These are phyloP conservation scores for Carassius auratus DNA, from an alignment of 2,113 vertebrate genomes.

Conservation along the genomic window DNA sequence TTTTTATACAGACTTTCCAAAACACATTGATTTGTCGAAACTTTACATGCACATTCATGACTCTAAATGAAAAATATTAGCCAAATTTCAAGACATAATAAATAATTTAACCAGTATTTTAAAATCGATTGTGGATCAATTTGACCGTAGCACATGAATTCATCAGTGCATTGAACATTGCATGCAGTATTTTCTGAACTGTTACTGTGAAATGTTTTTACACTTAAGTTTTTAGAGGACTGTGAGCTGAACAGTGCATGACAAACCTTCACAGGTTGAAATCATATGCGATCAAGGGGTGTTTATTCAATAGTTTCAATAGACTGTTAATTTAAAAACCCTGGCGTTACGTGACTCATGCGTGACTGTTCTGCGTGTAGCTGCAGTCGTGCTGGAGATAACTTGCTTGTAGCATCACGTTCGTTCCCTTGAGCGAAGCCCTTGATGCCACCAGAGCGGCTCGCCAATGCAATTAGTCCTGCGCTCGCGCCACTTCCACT, in stretches of 20 bases:
- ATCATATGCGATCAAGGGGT: neutral
- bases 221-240: neutral
- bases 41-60: too few relatives aligned
- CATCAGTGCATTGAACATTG: neutral
- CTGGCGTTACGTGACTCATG: neutral
- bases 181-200: neutral
- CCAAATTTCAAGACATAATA: too few relatives aligned
- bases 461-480: neutral
- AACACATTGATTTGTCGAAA: too few relatives aligned
- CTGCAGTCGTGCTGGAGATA: neutral
- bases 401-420: neutral
- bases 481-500: neutral
- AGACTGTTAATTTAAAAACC: neutral
- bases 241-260: neutral
- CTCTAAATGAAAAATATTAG: too few relatives aligned
- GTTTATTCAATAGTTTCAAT: neutral
- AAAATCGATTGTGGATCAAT: too few relatives aligned
- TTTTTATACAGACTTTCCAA: too few relatives aligned
- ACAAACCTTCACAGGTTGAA: neutral
- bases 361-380: neutral
- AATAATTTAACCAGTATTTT: too few relatives aligned
- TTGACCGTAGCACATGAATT: too few relatives aligned
- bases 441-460: neutral
- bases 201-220: neutral
- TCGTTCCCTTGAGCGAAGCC: neutral